Evolutionary conservation across 2,113 vertebrate genomes (phyloP).

Genomic region (Paramisgurnus dabryanus): DNA sequence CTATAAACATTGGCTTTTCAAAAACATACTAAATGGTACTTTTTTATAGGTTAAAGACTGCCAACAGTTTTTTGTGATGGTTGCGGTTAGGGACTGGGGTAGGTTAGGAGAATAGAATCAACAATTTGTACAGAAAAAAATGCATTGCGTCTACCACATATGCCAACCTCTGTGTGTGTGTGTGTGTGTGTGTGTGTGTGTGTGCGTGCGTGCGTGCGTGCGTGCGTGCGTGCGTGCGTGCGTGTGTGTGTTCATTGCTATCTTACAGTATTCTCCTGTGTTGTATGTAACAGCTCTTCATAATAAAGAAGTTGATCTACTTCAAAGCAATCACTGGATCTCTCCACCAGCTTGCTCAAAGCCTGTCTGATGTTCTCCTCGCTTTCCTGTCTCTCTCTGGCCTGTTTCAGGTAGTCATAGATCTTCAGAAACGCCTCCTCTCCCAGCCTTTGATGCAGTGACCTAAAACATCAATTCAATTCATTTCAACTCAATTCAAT

Average conservation of each 20-base stretch:
- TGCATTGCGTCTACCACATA: too few relatives aligned
- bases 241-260: neutral
- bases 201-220: neutral
- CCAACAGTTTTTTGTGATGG: too few relatives aligned
- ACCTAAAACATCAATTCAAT: slow-evolving; percentile 61
- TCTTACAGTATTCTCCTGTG: slow-evolving; percentile 14
- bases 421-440: slow-evolving; percentile 70
- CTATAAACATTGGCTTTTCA: too few relatives aligned
- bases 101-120: too few relatives aligned
- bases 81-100: too few relatives aligned
- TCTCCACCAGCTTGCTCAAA: slow-evolving; percentile 68
- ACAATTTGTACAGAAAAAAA: too few relatives aligned
- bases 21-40: too few relatives aligned
- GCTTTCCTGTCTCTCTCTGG: slow-evolving; percentile 60
- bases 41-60: too few relatives aligned
- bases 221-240: neutral
- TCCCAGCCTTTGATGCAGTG: slow-evolving; percentile 74
- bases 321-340: slow-evolving; percentile 73
- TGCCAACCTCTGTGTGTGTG: too few relatives aligned
- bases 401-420: slow-evolving; percentile 75
- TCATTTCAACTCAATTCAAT: neutral
- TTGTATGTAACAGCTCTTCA: slow-evolving; percentile 74
- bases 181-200: neutral
- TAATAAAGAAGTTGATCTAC: slow-evolving; percentile 85
- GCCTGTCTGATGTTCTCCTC: slow-evolving; percentile 66